Evolutionary conservation across 53 echinoderm and acorn worm genomes (phyloP), one percentile per base, ranked within the genome.

Genomic region (Pentamera pediparva): DNA sequence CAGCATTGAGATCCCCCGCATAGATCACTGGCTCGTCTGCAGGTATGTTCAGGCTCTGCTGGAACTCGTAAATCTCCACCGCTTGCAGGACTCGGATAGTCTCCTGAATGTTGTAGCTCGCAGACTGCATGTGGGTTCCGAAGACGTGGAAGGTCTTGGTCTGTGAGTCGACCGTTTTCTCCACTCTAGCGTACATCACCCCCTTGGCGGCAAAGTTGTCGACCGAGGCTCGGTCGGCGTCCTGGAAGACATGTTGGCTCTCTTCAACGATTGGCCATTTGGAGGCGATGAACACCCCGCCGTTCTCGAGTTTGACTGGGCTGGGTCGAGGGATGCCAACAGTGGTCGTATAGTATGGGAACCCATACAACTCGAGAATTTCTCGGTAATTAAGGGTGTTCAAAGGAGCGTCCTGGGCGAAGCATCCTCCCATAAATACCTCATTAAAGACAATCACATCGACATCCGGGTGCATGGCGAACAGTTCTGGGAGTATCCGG

Each of bases 391-490:
- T 89, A n/a, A 93, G 49, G 13, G 83, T 63, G 60, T 82, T 85
- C 36, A 64, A 69, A 24, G 89, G 49, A 4, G 82, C 39, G 24
- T 28, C 56, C 26, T 76, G 65, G 2, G 88, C 63, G 51, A 93
- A 87, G 39, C 94, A 93, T 17, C 94, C 94, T 22, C 94, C 94
- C 90, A 90, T 93, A 74, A 93, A 93, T 13, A 90, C 82, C 65
- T 93, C 94, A 34, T 93, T 84, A 25, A 93, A 84, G 25, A 86
- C 86, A 40, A 93, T 87, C 18, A 93, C 87, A 40, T 93, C 94
- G 2, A 87, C 76, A 35, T 93, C 94, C 0, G 94, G 89, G 26
- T 89, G 86, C 30, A 69, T 24, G 12, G 65, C 57, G 7, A 93
- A 41, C 21, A 90, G 47, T 51, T 87, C 52, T 4, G 69, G 80